Conservation (phyloP, 2,888 invertebrate species). For the Phalangium opilio region DNA sequence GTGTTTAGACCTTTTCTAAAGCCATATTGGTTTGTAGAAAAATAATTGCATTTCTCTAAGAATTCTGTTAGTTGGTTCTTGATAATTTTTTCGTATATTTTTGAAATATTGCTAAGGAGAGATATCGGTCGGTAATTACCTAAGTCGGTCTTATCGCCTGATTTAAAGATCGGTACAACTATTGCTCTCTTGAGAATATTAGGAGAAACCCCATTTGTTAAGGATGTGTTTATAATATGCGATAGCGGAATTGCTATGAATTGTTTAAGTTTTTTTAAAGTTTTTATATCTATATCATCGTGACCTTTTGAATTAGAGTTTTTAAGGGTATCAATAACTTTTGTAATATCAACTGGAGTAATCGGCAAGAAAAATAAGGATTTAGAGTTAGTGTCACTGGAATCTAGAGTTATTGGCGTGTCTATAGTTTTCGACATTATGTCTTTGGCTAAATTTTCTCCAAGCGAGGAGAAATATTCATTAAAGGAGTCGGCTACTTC, state of each 20-base stretch:
- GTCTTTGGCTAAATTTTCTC: background rate
- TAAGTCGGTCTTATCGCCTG: background rate
- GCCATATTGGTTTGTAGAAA: background rate
- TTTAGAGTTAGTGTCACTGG: too few relatives aligned
- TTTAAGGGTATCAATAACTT: too few relatives aligned
- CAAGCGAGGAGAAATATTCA: background rate
- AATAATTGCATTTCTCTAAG: background rate
- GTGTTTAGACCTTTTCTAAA: background rate
- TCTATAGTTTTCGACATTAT: background rate
- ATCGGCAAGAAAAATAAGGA: too few relatives aligned
- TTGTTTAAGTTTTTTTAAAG: background rate
- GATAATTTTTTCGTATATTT: background rate
- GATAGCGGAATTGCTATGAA: background rate
- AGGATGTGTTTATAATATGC: background rate
- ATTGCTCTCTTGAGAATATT: background rate
- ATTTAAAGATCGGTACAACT: background rate
- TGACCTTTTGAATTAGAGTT: background rate
- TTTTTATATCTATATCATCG: background rate
- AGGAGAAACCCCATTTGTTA: background rate
- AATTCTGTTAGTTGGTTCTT: background rate
- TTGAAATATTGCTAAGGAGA: background rate
- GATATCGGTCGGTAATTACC: background rate
- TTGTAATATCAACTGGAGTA: too few relatives aligned
- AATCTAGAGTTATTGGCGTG: background rate
- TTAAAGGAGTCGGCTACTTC: background rate